phyloP scores from a whole-genome alignment of 2,113 vertebrate genomes.

The Typhlomys cinereus region DNA sequence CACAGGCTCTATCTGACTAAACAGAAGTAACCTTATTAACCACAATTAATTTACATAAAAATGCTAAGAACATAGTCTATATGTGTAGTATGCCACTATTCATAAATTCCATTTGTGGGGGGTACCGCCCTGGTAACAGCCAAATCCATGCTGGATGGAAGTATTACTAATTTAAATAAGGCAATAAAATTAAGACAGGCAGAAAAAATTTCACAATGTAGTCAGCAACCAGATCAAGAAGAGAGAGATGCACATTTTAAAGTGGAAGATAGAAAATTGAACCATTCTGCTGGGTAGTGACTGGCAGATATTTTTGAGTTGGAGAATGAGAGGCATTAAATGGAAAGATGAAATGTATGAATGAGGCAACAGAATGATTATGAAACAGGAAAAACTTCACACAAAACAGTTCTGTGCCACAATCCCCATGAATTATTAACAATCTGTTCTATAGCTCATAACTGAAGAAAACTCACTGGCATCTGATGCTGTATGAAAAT shows the following conservation, averaged over 20 bases:
- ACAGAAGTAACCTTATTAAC: neutral
- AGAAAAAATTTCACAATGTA: neutral
- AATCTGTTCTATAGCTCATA: constrained; percentile 33
- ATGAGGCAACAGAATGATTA: neutral
- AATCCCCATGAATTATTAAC: neutral
- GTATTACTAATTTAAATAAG: constrained; percentile 61
- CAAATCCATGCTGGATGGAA: constrained; percentile 68
- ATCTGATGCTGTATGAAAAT: neutral
- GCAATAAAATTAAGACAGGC: constrained; percentile 44
- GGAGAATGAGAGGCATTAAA: neutral
- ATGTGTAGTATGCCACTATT: neutral
- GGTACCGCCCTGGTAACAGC: constrained; percentile 61
- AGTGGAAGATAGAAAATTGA: neutral
- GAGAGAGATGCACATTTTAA: constrained; percentile 62
- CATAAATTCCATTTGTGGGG: constrained; percentile 49
- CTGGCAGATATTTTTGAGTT: constrained; percentile 33
- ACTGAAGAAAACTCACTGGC: neutral
- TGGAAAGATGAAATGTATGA: neutral
- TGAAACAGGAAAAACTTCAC: constrained; percentile 29
- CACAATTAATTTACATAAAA: neutral
- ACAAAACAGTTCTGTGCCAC: constrained; percentile 28
- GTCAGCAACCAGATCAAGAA: constrained; percentile 3
- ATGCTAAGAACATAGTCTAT: neutral
- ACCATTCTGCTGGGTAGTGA: constrained; percentile 19
- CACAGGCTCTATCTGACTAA: neutral